These are phyloP conservation scores for Erithacus rubecula DNA, from an alignment of 2,797 vertebrate species.

Conservation along the genomic window DNA sequence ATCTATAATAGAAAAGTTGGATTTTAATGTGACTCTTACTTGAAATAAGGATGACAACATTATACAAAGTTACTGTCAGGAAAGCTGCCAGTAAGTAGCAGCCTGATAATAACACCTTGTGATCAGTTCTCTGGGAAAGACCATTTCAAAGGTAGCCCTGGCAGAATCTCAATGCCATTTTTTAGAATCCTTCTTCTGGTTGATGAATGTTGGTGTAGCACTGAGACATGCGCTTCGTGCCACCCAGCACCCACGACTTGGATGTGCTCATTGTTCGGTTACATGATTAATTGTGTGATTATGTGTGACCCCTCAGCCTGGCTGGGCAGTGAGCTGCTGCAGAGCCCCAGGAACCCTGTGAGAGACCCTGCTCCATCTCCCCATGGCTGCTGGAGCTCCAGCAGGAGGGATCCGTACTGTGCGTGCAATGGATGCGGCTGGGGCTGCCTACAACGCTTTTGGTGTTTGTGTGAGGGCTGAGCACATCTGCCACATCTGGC, in stretches of 20 bases:
- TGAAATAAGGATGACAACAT: neutral
- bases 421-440: rapidly evolving
- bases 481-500: too few relatives aligned
- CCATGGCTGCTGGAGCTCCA: neutral
- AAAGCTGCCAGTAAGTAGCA: neutral
- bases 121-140: neutral
- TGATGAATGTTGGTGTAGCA: neutral
- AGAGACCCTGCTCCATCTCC: neutral
- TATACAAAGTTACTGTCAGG: neutral
- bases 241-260: rapidly evolving
- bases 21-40: neutral
- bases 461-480: rapidly evolving
- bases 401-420: neutral
- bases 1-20: neutral
- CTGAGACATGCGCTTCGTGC: rapidly evolving
- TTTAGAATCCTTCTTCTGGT: neutral
- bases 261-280: neutral
- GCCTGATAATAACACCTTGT: neutral
- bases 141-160: neutral
- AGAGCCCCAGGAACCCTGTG: neutral
- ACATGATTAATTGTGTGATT: neutral
- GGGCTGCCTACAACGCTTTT: rapidly evolving
- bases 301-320: neutral
- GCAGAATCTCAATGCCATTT: neutral
- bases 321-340: neutral